Percentiles rank a stretch among this genome's conserved stretches.
phyloP scores from a whole-genome alignment of 2,113 vertebrate genomes.

The Athene noctua region DNA sequence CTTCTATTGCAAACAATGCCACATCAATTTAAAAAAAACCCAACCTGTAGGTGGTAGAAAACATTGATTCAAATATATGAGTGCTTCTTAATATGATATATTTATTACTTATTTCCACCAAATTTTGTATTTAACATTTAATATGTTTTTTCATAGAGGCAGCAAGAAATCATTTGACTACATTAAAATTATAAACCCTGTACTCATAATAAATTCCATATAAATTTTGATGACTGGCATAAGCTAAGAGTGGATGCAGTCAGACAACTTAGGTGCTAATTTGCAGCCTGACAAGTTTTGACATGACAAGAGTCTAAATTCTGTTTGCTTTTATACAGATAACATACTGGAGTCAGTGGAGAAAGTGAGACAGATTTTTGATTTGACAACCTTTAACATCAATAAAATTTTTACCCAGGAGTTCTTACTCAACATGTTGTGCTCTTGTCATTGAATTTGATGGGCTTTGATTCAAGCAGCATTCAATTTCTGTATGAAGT shows the following conservation, averaged over 20 bases:
- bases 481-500: background rate
- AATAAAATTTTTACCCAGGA: background rate
- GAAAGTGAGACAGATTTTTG: background rate
- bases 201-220: background rate
- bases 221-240: background rate
- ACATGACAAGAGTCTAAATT: background rate
- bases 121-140: background rate
- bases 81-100: background rate
- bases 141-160: background rate
- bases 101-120: background rate
- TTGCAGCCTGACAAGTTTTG: conserved; percentile 13
- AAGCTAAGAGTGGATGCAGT: background rate
- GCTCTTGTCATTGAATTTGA: background rate
- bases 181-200: background rate
- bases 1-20: background rate
- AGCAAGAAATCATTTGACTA: background rate
- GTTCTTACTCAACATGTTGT: background rate
- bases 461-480: background rate
- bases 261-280: background rate
- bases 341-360: background rate
- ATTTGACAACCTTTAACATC: background rate
- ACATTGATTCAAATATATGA: background rate
- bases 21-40: background rate
- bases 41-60: background rate
- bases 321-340: background rate